These are phyloP conservation scores for Pseudococcus jackbeardsleyi DNA, from an alignment of 2,888 invertebrate species.

Conservation along the genomic window DNA sequence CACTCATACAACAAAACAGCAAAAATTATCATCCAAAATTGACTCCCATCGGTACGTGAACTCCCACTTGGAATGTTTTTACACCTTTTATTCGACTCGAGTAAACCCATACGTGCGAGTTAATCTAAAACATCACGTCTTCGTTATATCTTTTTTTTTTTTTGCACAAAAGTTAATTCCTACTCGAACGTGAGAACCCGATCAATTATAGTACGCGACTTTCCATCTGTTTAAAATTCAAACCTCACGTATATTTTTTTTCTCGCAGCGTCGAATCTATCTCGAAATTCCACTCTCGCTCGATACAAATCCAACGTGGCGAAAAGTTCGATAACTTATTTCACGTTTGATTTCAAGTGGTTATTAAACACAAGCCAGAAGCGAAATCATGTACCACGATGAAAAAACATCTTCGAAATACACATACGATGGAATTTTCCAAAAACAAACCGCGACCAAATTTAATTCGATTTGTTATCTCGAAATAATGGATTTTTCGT, in stretches of 20 bases:
- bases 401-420: background rate
- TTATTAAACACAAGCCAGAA: background rate
- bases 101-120: background rate
- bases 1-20: too few species aligned
- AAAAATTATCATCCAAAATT: too few species aligned
- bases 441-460: background rate
- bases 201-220: background rate
- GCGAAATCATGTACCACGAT: background rate
- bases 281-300: background rate
- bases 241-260: conserved; percentile 8
- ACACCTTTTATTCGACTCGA: background rate
- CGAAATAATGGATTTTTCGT: background rate
- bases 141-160: background rate
- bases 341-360: background rate
- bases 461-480: background rate
- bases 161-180: background rate
- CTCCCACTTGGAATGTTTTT: background rate
- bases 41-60: background rate
- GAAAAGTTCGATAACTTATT: conserved; percentile 5
- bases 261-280: background rate
- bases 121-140: background rate
- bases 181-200: background rate
- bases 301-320: background rate
- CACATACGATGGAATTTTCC: background rate
- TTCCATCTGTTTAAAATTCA: conserved; percentile 10